Evolutionary conservation across 1,140 invertebrate species (phyloP).

Genomic region (Oryzaephilus surinamensis): DNA sequence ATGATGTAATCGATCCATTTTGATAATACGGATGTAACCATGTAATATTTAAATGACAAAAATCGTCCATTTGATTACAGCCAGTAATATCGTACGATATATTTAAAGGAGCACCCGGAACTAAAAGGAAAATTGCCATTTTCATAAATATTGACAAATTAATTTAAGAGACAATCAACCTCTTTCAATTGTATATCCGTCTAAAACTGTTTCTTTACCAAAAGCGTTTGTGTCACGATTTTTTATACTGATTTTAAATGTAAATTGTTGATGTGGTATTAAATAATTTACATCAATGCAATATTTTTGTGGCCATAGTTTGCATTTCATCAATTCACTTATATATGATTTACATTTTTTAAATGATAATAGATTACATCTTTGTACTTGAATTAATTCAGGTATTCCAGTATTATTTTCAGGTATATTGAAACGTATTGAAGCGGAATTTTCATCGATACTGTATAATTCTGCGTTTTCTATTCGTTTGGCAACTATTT

Average conservation of each 20-base stretch:
- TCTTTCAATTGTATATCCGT: constrained; percentile 14
- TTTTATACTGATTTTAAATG: constrained; percentile 19
- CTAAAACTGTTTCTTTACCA: constrained; percentile 14
- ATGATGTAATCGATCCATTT: constrained; percentile 22
- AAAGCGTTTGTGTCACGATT: constrained; percentile 17
- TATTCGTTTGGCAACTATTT: neutral
- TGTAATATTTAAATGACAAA: constrained; percentile 23
- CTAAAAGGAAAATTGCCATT: constrained; percentile 16
- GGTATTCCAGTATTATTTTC: constrained; percentile 15
- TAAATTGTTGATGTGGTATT: constrained; percentile 17
- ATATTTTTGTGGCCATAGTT: constrained; percentile 19
- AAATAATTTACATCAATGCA: constrained; percentile 18
- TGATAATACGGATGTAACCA: constrained; percentile 24
- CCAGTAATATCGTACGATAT: constrained; percentile 23
- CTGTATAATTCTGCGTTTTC: constrained; percentile 24
- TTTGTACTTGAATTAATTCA: constrained; percentile 12
- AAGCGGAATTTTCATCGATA: constrained; percentile 15
- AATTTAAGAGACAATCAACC: constrained; percentile 9
- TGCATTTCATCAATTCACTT: constrained; percentile 13
- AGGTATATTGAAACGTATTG: constrained; percentile 22
- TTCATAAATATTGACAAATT: constrained; percentile 1
- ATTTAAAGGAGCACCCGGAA: constrained; percentile 21
- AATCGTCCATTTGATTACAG: constrained; percentile 17
- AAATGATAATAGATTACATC: constrained; percentile 18
- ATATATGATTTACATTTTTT: constrained; percentile 19